Percentiles rank a stretch among this genome's conserved stretches.
Conservation (phyloP, 2,113 vertebrate species). For the Microcebus griseorufus region DNA sequence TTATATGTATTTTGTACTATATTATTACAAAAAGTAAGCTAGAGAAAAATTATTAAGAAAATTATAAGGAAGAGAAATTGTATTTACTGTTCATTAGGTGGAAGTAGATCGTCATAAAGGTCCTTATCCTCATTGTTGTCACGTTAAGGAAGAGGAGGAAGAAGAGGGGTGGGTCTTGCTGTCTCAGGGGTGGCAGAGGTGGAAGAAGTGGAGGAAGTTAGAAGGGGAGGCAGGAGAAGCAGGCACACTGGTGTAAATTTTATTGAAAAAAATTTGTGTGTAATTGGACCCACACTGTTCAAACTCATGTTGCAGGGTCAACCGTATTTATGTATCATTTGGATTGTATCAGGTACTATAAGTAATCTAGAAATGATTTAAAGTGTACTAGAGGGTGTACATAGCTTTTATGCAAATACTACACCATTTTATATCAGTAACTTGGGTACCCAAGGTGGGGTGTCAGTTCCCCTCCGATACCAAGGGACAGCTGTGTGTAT, state of each 20-base stretch:
- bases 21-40: background rate
- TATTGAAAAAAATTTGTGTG: background rate
- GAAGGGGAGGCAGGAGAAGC: background rate
- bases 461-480: background rate
- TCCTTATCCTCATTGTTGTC: background rate
- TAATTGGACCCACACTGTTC: background rate
- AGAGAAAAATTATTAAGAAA: background rate
- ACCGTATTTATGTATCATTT: background rate
- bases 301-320: background rate
- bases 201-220: background rate
- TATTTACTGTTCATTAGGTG: background rate
- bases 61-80: background rate
- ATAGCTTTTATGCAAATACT: background rate
- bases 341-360: background rate
- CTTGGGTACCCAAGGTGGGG: background rate
- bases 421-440: background rate
- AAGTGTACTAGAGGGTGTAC: background rate
- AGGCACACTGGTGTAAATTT: background rate
- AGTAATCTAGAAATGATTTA: background rate
- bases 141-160: background rate
- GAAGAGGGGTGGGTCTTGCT: background rate
- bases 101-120: background rate
- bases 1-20: background rate
- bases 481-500: background rate
- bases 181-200: background rate